These are phyloP conservation scores for Parasteatoda lunata DNA, from an alignment of 2,888 invertebrate genomes.

Conservation along the genomic window DNA sequence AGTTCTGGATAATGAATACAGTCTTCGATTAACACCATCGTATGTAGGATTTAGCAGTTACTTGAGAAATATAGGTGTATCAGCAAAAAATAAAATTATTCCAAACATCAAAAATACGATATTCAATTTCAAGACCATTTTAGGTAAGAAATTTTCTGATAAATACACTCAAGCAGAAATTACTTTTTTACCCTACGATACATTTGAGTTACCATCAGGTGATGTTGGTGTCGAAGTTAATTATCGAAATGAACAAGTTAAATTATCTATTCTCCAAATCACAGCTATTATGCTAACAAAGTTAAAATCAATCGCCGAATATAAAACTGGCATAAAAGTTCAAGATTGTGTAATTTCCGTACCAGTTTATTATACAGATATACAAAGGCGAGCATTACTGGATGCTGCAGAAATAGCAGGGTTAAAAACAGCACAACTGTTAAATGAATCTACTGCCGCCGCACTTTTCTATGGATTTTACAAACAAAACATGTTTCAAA, in stretches of 20 bases:
- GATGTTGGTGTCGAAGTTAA: constrained; percentile 77
- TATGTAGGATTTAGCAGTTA: constrained; percentile 95
- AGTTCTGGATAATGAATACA: constrained; percentile 99
- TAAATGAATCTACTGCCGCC: constrained; percentile 98
- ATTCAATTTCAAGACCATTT: constrained; percentile 91
- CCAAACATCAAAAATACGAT: constrained; percentile 98
- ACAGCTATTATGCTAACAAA: constrained; percentile 98
- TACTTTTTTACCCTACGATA: constrained; percentile 24
- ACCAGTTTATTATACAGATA: constrained; percentile 95
- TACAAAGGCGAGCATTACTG: constrained; percentile 91
- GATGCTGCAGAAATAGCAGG: constrained; percentile 94
- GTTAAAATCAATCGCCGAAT: constrained; percentile 91
- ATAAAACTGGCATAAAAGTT: constrained; percentile 89
- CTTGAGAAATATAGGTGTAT: constrained; percentile 93
- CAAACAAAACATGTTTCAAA: constrained; percentile 94
- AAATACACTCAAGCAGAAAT: constrained; percentile 25
- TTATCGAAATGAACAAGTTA: constrained; percentile 89
- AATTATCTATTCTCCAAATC: constrained; percentile 93
- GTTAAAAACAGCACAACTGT: constrained; percentile 92
- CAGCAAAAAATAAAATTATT: constrained; percentile 96
- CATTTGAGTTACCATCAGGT: constrained; percentile 81
- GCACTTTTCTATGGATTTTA: constrained; percentile 98
- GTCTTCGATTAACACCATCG: constrained; percentile 97
- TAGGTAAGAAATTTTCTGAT: constrained; percentile 86
- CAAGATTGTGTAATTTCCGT: constrained; percentile 95